phyloP scores from a whole-genome alignment of 2,797 vertebrate species.

The Clarias fuscus region DNA sequence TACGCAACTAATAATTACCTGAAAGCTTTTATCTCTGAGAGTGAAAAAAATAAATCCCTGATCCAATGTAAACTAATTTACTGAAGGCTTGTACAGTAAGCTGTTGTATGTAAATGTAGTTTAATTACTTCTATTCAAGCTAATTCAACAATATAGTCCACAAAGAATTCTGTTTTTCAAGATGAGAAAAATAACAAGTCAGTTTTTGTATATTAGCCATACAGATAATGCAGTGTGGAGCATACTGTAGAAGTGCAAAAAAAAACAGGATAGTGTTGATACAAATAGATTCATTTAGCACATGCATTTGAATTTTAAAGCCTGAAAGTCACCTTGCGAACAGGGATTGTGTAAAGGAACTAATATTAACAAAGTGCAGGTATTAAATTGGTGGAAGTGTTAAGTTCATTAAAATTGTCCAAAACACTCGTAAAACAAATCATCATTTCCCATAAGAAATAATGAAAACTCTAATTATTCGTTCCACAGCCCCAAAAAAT shows the following conservation, averaged over 20 bases:
- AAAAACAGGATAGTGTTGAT: background rate
- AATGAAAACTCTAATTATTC: too few relatives aligned
- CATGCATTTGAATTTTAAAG: background rate
- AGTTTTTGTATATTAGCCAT: background rate
- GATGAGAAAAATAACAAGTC: background rate
- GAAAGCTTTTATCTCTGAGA: background rate
- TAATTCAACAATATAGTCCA: background rate
- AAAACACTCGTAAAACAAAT: too few relatives aligned
- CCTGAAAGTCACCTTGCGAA: background rate
- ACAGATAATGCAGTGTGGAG: background rate
- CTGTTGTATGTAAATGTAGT: background rate
- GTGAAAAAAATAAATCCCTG: background rate
- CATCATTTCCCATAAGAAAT: too few relatives aligned
- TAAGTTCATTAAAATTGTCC: background rate
- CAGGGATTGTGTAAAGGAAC: background rate
- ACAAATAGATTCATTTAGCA: background rate
- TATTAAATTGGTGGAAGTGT: background rate
- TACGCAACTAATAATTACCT: background rate
- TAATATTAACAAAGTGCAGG: background rate
- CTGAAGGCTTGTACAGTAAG: background rate
- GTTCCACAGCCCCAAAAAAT: too few relatives aligned
- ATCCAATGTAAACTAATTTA: background rate
- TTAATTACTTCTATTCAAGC: background rate
- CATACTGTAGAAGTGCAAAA: background rate
- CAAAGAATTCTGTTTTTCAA: slow-evolving; percentile 6